A percentile compares a stretch with the other conserved stretches of the same genome.
Evolutionary conservation across 2,888 invertebrate species (phyloP).

Genomic region (Heliconius charithonia): DNA sequence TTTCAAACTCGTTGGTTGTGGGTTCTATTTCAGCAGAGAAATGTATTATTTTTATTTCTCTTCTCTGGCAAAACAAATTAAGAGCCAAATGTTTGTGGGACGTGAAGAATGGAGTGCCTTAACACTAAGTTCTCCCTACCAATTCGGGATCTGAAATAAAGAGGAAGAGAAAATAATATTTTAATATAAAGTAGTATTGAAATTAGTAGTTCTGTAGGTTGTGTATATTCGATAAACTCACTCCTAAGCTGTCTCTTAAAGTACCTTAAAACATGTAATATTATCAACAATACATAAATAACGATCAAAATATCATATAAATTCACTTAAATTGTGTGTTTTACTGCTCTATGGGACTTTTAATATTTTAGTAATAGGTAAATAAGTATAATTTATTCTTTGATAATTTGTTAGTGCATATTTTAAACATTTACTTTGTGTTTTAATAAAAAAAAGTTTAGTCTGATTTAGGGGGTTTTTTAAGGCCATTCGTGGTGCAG

Average conservation of each 20-base stretch:
- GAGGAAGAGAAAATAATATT: background rate
- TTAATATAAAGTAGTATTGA: background rate
- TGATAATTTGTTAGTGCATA: background rate
- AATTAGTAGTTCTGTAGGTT: background rate
- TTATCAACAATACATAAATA: constrained; percentile 10
- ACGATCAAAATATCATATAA: constrained; percentile 23
- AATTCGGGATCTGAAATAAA: background rate
- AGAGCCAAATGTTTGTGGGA: background rate
- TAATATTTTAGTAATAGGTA: background rate
- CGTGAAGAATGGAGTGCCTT: background rate
- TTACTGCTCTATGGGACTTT: constrained; percentile 9
- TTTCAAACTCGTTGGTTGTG: no score
- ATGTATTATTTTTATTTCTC: background rate
- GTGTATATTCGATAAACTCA: background rate
- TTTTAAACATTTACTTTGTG: background rate
- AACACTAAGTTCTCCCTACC: background rate
- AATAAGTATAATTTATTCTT: background rate
- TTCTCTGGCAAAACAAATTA: background rate
- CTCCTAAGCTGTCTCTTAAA: constrained; percentile 14
- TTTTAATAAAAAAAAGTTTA: background rate
- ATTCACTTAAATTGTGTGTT: constrained; percentile 15
- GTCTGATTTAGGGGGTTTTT: no score
- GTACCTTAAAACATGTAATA: background rate
- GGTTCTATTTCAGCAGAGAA: no score
- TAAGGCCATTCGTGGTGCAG: no score